Evolutionary conservation across 2,113 vertebrate genomes (phyloP).

Genomic region (Morphnarchus princeps): DNA sequence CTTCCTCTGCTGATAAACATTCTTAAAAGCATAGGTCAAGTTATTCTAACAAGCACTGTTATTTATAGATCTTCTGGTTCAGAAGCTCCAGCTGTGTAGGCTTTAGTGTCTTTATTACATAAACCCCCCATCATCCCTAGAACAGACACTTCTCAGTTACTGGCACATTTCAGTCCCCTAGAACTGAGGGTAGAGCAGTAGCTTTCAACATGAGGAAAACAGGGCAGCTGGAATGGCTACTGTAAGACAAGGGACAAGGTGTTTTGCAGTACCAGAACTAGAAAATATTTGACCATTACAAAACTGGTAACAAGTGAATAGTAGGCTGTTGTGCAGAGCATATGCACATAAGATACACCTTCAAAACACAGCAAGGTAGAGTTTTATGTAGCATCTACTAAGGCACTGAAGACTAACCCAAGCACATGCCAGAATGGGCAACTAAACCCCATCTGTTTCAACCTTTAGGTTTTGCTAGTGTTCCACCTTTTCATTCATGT

Average conservation of each 20-base stretch:
- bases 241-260: background rate
- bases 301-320: background rate
- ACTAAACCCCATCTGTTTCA: background rate
- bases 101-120: background rate
- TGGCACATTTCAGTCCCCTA: background rate
- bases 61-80: background rate
- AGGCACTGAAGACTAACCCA: background rate
- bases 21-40: background rate
- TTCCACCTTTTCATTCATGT: background rate
- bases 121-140: background rate
- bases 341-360: background rate
- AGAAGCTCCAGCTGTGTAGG: background rate
- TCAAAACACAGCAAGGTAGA: background rate
- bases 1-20: background rate
- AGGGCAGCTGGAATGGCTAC: background rate
- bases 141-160: background rate
- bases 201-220: accelerated
- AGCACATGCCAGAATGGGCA: accelerated
- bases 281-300: background rate
- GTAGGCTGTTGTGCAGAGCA: background rate
- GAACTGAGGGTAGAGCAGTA: background rate
- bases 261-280: background rate
- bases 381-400: background rate
- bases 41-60: background rate
- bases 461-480: accelerated